phyloP scores from a whole-genome alignment of 2,797 vertebrate genomes.

The Pipistrellus pipistrellus region DNA sequence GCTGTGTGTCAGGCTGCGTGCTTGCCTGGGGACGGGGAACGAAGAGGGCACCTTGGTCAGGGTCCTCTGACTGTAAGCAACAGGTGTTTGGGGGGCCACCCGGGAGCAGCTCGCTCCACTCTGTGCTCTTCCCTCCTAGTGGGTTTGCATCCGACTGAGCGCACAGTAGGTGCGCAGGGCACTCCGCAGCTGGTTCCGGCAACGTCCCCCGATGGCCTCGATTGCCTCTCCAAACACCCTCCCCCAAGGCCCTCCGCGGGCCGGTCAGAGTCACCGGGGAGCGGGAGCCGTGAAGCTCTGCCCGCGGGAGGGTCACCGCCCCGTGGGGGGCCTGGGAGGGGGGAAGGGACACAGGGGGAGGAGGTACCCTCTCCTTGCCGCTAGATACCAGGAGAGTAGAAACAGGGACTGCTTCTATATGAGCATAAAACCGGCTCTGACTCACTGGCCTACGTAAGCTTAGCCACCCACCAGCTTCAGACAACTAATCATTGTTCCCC shows the following conservation, averaged over 20 bases:
- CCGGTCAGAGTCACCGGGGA: not conserved
- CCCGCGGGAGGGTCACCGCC: not conserved
- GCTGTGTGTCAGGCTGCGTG: too few relatives aligned
- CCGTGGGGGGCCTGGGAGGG: fast-evolving
- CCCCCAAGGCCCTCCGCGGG: not conserved
- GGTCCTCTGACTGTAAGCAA: too few relatives aligned
- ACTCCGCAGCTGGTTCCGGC: not conserved
- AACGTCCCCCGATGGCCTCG: not conserved
- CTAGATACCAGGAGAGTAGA: not conserved
- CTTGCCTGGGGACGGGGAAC: too few relatives aligned
- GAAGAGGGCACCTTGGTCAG: too few relatives aligned
- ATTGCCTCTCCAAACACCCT: not conserved
- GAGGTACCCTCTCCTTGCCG: not conserved
- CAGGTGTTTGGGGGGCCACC: not conserved
- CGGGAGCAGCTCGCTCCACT: not conserved
- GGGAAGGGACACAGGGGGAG: not conserved
- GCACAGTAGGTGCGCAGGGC: not conserved
- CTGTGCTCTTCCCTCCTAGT: not conserved
- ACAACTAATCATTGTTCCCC: not conserved
- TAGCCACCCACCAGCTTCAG: constrained; percentile 39
- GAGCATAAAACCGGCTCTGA: constrained; percentile 26
- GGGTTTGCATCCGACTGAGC: not conserved
- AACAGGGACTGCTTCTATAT: constrained; percentile 13
- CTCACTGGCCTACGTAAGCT: not conserved
- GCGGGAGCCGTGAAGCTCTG: not conserved